Evolutionary conservation across 1,140 invertebrate species (phyloP), one percentile per base, ranked within the genome.

Genomic region (Drosophila neocordata): DNA sequence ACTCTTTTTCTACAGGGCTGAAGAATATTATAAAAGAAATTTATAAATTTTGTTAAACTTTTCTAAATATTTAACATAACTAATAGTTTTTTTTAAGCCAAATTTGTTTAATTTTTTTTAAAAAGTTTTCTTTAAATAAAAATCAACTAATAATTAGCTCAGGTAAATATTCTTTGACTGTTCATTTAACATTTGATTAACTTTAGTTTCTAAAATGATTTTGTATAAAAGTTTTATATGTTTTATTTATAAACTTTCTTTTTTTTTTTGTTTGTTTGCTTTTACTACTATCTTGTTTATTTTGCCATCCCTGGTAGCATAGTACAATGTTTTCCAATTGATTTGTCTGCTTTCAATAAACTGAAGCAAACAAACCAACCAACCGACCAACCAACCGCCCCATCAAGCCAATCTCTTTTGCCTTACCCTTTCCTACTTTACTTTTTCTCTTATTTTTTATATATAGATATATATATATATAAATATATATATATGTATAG

Each of bases 321-420:
- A 61, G 68, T 60, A 56, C 31, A 59, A 41, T 70, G 51, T 52
- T 70, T 76, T 83, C 76, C 83, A 81, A 88, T 87, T 87, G 83
- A 83, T 87, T 87, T 87, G 78, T 79, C 82, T 88, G 83, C 83
- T 75, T 85, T 87, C 78, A 78, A 87, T 85, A 87, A 87, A 87
- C 74, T 76, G 73, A 69, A 87, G 72, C 83, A 88, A 82, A 88
- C 78, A 84, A 83, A 76, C 71, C 69, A 65, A 62, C 41, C 13
- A 20, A 48, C 41, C 41, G 15, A 44, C 13, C 13, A 5, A 48
- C 41, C 37, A 38, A 38, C 12, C 37, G n/a, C 37, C 41, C 44
- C 53, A 12, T 56, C 0, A 22, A 12, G 41, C 41, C 62, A 22
- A 13, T 37, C 12, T 31, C 31, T 22, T 34, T 56, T 75, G 65